Evolutionary conservation across 2,113 vertebrate species (phyloP), one percentile per base, ranked within the genome.

Genomic region (Centropristis striata): DNA sequence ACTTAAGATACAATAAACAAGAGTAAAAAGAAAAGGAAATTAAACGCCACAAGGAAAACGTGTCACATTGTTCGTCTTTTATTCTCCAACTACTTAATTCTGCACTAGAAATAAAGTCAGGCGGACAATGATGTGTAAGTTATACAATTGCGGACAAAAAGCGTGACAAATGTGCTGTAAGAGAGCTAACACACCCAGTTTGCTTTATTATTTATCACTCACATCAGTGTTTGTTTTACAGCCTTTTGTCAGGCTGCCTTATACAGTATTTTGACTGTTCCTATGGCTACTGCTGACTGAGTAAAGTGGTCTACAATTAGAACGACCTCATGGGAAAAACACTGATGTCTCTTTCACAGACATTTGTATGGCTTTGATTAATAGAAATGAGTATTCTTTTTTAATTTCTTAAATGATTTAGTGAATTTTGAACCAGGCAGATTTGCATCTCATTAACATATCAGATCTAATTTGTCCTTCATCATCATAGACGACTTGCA

Each of bases 181-280:
- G 39, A 58, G n/a, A 75, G 20, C 32, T 51, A 36, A 53, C n/a
- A 44, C 13, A 23, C 32, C 73, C 15, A 0, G 39, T 80, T 70
- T 51, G 16, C 53, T 70, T 88, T 70, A 61, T 80, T 71, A 66
- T 74, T 64, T 59, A 63, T 69, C 55, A 66, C 42, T 79, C 21
- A 58, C 64, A 83, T 84, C 36, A 68, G 20, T 66, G 44, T 82
- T 27, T 53, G 69, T 53, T 84, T 76, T 71, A 75, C 42, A 60
- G 67, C 71, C 61, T 79, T 86, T 80, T 77, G 57, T 84, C 74
- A 63, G 50, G 51, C 64, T 39, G 42, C 44, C 53, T 59, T 58
- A 25, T 70, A 49, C 41, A 64, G 50, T 88, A 90, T 91, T 92
- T 81, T 86, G 83, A 80, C 83, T 66, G 86, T 87, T 91, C 49